These are phyloP conservation scores for Alviniconcha strummeri DNA, from an alignment of 2,888 invertebrate species.

Conservation along the genomic window DNA sequence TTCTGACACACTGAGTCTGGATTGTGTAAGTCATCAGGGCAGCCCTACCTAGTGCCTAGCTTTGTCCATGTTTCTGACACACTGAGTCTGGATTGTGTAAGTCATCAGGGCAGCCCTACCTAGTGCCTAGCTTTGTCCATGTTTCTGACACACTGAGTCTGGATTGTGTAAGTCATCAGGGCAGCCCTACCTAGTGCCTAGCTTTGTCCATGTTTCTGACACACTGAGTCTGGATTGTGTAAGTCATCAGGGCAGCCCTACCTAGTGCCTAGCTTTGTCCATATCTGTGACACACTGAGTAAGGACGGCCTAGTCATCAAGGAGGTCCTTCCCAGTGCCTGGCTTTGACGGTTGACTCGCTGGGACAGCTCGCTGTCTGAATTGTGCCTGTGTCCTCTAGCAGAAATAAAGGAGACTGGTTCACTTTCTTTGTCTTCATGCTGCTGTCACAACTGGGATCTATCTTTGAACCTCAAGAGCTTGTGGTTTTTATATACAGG, in stretches of 20 bases:
- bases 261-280: not conserved
- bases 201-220: not conserved
- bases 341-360: not conserved
- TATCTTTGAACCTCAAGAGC: not conserved
- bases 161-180: too few species aligned
- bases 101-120: too few species aligned
- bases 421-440: not conserved
- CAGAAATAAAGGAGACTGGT: not conserved
- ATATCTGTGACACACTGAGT: too few species aligned
- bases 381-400: not conserved
- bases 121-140: too few species aligned
- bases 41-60: too few species aligned
- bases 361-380: not conserved
- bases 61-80: too few species aligned
- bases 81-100: too few species aligned
- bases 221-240: not conserved
- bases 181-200: not conserved
- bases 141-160: too few species aligned
- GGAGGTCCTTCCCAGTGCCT: too few species aligned
- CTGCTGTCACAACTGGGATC: not conserved
- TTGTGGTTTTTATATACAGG: not conserved
- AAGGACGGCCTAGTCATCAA: too few species aligned
- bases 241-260: not conserved
- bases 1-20: too few species aligned
- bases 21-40: too few species aligned